Conservation (phyloP, 2,888 invertebrate genomes). For the Synanthedon myopaeformis region DNA sequence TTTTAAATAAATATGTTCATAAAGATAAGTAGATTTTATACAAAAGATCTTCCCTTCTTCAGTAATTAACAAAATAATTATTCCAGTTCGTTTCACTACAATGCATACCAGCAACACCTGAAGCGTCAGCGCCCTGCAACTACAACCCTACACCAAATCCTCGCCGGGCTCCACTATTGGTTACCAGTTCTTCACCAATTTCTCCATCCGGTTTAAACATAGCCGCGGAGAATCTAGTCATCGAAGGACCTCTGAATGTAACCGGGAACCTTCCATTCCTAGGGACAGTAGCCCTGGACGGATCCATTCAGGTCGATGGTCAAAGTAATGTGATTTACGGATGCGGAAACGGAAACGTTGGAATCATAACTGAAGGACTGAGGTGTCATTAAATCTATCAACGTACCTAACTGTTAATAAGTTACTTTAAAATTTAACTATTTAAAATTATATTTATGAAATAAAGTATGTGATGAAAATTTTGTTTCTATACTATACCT, state of each 20-base stretch:
- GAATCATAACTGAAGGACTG: not conserved
- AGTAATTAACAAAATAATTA: not conserved
- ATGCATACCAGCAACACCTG: not conserved
- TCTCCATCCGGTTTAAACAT: not conserved
- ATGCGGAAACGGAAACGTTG: not conserved
- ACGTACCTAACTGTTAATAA: too few species aligned
- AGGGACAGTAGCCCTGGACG: constrained; percentile 24
- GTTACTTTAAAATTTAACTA: too few species aligned
- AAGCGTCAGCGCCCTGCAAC: not conserved
- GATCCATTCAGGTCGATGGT: constrained; percentile 20
- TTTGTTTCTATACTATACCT: too few species aligned
- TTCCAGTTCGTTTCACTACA: not conserved
- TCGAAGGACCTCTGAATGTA: constrained; percentile 24
- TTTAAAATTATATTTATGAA: too few species aligned
- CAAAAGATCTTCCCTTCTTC: not conserved
- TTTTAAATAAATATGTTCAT: too few species aligned
- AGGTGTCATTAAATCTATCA: not conserved
- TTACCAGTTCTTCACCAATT: not conserved
- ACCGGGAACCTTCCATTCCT: constrained; percentile 24
- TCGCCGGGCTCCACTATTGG: not conserved
- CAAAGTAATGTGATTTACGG: constrained; percentile 15
- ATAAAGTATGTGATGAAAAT: too few species aligned
- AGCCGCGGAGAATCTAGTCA: constrained; percentile 21
- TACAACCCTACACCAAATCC: not conserved
- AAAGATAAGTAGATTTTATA: too few species aligned